Conservation (phyloP, 2,797 vertebrate genomes). For the Sebastes minor region DNA sequence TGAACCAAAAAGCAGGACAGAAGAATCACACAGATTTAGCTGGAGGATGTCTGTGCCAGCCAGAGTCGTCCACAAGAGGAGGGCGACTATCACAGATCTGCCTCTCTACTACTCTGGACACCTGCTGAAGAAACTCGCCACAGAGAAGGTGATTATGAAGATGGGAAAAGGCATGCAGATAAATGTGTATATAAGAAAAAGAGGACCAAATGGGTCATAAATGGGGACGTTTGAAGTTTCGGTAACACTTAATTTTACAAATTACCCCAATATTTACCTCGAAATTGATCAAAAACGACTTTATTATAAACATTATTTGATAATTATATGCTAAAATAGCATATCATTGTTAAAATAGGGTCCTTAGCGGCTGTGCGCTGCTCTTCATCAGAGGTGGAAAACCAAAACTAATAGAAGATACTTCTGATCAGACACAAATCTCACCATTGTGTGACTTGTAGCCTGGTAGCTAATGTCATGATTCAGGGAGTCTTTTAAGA, state of each 20-base stretch:
- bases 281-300: accelerated
- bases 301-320: no score
- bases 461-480: no score
- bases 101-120: slow-evolving; percentile 69
- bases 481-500: no score
- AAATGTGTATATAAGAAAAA: not conserved
- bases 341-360: no score
- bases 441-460: no score
- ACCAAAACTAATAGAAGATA: no score
- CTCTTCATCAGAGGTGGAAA: no score
- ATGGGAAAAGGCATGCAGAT: not conserved
- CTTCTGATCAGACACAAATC: no score
- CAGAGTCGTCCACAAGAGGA: slow-evolving; percentile 53
- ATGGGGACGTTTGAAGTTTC: not conserved
- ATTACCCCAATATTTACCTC: no score
- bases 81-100: slow-evolving; percentile 58
- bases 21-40: not conserved
- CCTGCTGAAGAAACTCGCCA: slow-evolving; percentile 54
- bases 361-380: accelerated
- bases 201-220: not conserved
- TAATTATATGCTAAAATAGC: no score
- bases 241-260: no score
- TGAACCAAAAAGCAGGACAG: not conserved
- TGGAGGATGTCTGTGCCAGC: slow-evolving; percentile 26
- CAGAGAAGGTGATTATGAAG: slow-evolving; percentile 53